Percentiles rank a stretch among this genome's conserved stretches.
These are phyloP conservation scores for Amiota mariae DNA, from an alignment of 2,888 invertebrate species.

Conservation along the genomic window DNA sequence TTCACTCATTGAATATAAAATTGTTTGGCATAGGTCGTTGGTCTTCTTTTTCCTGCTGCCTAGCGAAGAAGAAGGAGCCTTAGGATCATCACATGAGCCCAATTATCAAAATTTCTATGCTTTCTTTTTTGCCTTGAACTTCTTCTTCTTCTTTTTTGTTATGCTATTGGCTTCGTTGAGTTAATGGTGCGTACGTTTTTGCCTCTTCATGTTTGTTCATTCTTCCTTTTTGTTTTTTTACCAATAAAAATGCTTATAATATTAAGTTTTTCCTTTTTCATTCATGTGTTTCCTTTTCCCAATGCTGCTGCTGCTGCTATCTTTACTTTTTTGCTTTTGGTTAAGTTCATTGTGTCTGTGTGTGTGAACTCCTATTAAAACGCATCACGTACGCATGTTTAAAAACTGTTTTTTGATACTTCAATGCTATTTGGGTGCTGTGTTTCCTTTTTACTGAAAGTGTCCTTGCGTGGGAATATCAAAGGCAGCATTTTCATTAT, in stretches of 20 bases:
- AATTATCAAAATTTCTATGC: not conserved
- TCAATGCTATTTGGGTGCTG: not conserved
- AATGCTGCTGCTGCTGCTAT: not conserved
- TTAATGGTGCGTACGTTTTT: constrained; percentile 25
- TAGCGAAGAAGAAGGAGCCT: not conserved
- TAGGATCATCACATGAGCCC: not conserved
- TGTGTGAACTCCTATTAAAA: constrained; percentile 23
- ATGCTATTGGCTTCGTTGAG: constrained; percentile 24
- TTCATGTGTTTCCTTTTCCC: too few species aligned
- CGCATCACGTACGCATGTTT: constrained; percentile 36
- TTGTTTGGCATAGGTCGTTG: constrained; percentile 2
- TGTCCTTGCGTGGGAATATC: not conserved
- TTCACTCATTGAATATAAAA: constrained; percentile 26
- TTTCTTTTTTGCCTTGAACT: not conserved
- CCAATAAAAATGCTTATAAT: too few species aligned
- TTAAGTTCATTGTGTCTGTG: not conserved
- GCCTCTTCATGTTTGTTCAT: not conserved
- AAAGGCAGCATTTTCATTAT: not conserved
- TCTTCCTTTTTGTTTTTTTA: not conserved
- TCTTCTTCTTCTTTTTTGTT: not conserved
- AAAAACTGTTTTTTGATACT: not conserved
- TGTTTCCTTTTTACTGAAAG: too few species aligned
- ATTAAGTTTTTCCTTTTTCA: not conserved
- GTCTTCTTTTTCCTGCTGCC: not conserved
- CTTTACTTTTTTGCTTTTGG: not conserved